These are phyloP conservation scores for Philonicus albiceps DNA, from an alignment of 2,888 invertebrate species.

Conservation along the genomic window DNA sequence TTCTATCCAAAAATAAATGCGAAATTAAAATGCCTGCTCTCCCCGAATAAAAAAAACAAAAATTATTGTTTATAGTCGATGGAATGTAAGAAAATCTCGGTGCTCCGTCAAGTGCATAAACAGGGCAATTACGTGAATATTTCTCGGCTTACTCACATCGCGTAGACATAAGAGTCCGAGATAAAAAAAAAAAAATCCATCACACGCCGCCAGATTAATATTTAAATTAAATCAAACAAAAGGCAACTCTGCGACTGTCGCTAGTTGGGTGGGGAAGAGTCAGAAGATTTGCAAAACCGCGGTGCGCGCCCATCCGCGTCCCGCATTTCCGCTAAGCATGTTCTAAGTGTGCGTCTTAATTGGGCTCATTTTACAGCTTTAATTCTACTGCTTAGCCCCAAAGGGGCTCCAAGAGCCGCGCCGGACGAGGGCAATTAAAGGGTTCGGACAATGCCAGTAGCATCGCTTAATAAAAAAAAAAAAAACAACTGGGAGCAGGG, in stretches of 20 bases:
- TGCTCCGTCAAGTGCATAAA: background rate
- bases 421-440: background rate
- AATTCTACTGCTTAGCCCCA: background rate
- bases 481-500: background rate
- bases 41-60: background rate
- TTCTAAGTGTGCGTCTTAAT: background rate
- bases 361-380: background rate
- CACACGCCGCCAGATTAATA: background rate
- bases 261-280: background rate
- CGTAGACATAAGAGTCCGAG: background rate
- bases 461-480: background rate
- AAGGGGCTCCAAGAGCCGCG: background rate
- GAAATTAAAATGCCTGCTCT: background rate
- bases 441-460: background rate
- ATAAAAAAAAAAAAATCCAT: background rate
- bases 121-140: background rate
- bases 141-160: background rate
- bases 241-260: background rate
- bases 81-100: background rate
- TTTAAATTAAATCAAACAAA: slow-evolving; percentile 28
- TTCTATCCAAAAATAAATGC: background rate
- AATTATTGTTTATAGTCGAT: background rate
- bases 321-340: background rate
- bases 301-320: background rate
- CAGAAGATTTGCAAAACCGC: background rate